Evolutionary conservation across 2,113 vertebrate genomes (phyloP).

Genomic region (Sclerurus mexicanus): DNA sequence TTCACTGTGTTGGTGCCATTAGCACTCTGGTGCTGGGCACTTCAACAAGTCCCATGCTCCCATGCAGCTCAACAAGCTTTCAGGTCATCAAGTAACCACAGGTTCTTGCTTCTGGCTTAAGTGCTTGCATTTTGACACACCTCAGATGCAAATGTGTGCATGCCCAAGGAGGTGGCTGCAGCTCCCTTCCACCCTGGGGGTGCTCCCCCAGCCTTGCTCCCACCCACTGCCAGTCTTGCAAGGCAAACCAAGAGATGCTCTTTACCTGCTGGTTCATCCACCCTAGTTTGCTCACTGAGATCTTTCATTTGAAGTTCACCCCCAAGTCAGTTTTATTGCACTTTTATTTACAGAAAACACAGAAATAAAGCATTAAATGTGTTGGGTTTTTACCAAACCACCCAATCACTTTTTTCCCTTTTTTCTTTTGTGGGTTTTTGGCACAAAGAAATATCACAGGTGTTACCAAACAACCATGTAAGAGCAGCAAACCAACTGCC

Average conservation of each 20-base stretch:
- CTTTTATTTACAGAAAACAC: conserved; percentile 85
- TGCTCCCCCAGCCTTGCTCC: background rate
- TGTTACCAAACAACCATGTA: conserved; percentile 68
- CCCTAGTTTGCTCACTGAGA: background rate
- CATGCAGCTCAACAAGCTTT: background rate
- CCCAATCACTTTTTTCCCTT: background rate
- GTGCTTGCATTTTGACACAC: background rate
- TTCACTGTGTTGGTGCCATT: background rate
- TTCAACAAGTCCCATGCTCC: too few relatives aligned
- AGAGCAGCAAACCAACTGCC: conserved; percentile 28
- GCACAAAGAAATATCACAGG: conserved; percentile 74
- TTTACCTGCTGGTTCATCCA: background rate
- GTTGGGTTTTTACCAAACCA: conserved; percentile 69
- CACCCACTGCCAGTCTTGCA: fast-evolving
- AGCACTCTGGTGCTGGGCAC: background rate
- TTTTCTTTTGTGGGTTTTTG: conserved; percentile 60
- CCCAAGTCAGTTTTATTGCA: conserved; percentile 53
- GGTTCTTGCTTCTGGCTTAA: background rate
- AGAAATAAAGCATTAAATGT: conserved; percentile 73
- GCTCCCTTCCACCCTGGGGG: fast-evolving
- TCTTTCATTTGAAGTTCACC: conserved; percentile 32
- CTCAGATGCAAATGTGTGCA: background rate
- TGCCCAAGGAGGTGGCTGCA: background rate
- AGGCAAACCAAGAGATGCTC: background rate
- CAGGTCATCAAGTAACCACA: background rate